A percentile compares a stretch with the other conserved stretches of the same genome.
Conservation (phyloP, 2,797 vertebrate species). For the Cottoperca gobio region DNA sequence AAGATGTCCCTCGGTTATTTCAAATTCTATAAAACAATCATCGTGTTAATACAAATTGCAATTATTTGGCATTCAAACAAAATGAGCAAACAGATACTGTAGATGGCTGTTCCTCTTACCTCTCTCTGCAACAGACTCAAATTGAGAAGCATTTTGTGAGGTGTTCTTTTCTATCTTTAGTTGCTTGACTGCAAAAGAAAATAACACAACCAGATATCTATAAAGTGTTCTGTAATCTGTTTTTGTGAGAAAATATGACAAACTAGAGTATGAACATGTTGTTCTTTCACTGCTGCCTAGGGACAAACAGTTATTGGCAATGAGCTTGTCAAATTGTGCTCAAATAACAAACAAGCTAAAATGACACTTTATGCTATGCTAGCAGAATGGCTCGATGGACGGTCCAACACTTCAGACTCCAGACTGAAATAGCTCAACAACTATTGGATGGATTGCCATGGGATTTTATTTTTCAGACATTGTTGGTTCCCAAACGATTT, state of each 20-base stretch:
- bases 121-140: conserved; percentile 89
- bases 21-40: conserved; percentile 84
- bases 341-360: background rate
- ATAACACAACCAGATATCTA: background rate
- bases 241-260: background rate
- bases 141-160: conserved; percentile 85
- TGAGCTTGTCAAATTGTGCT: background rate
- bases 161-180: conserved; percentile 90
- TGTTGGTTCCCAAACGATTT: background rate
- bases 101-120: conserved; percentile 77
- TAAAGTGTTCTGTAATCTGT: background rate
- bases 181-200: conserved; percentile 84
- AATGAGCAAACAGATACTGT: background rate
- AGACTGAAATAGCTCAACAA: background rate
- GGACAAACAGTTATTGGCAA: background rate
- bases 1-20: conserved; percentile 89
- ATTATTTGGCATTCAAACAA: background rate
- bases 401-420: background rate
- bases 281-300: background rate
- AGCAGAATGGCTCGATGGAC: background rate
- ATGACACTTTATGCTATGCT: background rate
- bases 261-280: background rate
- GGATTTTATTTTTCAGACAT: background rate
- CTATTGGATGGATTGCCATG: too few relatives aligned
- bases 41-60: conserved; percentile 13